phyloP scores from a whole-genome alignment of 2,113 vertebrate species.

The Lasiurus cinereus region DNA sequence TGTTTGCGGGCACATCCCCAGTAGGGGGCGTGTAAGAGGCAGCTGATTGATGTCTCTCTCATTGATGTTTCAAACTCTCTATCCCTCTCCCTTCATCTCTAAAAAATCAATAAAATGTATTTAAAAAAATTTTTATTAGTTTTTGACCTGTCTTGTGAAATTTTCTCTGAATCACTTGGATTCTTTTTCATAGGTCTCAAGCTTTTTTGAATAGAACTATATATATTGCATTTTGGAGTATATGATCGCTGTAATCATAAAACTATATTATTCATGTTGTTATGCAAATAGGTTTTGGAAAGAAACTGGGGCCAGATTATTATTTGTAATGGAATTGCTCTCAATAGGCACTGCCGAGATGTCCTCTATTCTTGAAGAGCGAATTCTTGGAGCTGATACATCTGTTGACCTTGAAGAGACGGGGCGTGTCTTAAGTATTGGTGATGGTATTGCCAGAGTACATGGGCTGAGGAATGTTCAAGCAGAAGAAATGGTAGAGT shows the following conservation, averaged over 20 bases:
- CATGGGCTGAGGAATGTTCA: constrained; percentile 98
- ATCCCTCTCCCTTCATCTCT: too few species aligned
- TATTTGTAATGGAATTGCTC: background rate
- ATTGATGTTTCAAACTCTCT: too few species aligned
- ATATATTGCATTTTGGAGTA: background rate
- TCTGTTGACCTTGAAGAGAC: constrained; percentile 97
- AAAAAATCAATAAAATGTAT: too few species aligned
- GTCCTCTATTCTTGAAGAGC: constrained; percentile 97
- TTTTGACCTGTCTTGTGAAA: background rate
- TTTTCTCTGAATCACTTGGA: background rate
- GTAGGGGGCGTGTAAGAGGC: too few species aligned
- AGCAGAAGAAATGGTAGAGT: constrained; percentile 99
- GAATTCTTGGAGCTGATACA: constrained; percentile 96
- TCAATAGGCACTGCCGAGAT: constrained; percentile 95
- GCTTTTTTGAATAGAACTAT: background rate
- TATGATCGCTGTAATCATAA: background rate
- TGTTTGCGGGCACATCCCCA: too few species aligned
- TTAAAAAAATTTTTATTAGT: background rate
- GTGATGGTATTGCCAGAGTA: constrained; percentile 98
- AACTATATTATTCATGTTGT: background rate
- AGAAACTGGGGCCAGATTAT: background rate
- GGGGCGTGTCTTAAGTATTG: constrained; percentile 97
- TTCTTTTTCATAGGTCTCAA: background rate
- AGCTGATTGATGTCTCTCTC: too few species aligned
- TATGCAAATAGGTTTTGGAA: constrained; percentile 14